phyloP scores from a whole-genome alignment of 2,888 invertebrate genomes.

The Tuta absoluta region DNA sequence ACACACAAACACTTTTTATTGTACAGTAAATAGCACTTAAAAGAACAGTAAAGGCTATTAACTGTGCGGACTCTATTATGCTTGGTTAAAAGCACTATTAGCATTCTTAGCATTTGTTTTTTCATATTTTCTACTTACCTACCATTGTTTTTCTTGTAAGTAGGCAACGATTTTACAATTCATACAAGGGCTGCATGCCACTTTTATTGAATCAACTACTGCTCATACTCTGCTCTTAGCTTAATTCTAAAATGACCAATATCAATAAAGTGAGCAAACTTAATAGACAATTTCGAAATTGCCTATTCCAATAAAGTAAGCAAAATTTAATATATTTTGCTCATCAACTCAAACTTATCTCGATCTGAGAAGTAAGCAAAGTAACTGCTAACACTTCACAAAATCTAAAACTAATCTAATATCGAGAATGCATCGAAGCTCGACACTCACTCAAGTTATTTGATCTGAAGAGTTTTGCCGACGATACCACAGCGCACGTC shows the following conservation, averaged over 20 bases:
- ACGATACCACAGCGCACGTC: conserved; percentile 48
- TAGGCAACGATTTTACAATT: too few species aligned
- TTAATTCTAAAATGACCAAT: too few species aligned
- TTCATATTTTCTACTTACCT: conserved; percentile 30
- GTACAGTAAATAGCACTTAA: background rate
- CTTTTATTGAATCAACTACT: too few species aligned
- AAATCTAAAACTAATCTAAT: conserved; percentile 8
- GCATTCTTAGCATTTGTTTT: conserved; percentile 30
- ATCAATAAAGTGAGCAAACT: too few species aligned
- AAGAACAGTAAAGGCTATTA: conserved; percentile 9
- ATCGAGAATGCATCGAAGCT: background rate
- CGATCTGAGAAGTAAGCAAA: background rate
- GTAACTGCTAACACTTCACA: conserved; percentile 6
- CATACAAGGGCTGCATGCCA: too few species aligned
- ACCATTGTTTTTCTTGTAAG: conserved; percentile 28
- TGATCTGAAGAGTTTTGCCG: conserved; percentile 57
- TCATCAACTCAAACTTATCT: background rate
- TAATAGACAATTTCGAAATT: too few species aligned
- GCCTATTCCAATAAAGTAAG: background rate
- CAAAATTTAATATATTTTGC: background rate
- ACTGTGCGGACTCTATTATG: conserved; percentile 18
- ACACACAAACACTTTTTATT: too few species aligned
- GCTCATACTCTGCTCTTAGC: too few species aligned
- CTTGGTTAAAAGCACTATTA: conserved; percentile 27
- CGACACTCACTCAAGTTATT: conserved; percentile 43